These are phyloP conservation scores for Irena cyanogastra DNA, from an alignment of 2,113 vertebrate species.

Conservation along the genomic window DNA sequence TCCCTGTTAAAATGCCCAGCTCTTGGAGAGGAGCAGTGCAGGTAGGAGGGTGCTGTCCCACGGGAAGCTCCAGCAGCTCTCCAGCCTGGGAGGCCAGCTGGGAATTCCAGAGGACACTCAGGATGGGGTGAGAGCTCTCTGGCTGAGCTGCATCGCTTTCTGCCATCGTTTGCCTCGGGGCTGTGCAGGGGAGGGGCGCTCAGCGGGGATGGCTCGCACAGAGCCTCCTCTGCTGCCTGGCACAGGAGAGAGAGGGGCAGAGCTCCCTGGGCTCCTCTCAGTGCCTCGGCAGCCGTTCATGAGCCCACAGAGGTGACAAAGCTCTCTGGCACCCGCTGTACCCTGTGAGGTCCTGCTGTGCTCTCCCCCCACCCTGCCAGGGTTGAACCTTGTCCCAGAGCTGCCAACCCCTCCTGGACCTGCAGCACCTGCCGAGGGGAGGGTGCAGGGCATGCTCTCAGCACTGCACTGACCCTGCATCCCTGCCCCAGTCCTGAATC, in stretches of 20 bases:
- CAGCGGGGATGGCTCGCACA: fast-evolving
- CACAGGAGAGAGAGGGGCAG: background rate
- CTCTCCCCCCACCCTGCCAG: background rate
- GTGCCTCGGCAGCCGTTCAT: background rate
- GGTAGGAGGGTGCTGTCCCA: background rate
- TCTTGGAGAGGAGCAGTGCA: background rate
- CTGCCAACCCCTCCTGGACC: background rate
- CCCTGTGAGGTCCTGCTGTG: background rate
- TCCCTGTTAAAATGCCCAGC: background rate
- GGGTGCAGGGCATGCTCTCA: background rate
- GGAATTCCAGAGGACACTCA: background rate
- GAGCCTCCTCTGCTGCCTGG: background rate
- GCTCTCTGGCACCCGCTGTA: background rate
- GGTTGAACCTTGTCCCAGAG: background rate
- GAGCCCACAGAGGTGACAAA: background rate
- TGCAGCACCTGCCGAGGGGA: background rate
- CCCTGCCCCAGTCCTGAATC: background rate
- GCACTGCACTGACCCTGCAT: background rate
- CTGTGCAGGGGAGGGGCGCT: background rate
- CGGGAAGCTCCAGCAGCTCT: background rate
- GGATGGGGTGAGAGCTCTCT: background rate
- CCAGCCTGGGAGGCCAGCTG: background rate
- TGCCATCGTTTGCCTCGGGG: background rate
- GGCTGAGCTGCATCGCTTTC: background rate
- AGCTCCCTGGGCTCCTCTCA: background rate